Percentiles rank a stretch among this genome's conserved stretches.
phyloP scores from a whole-genome alignment of 1,140 invertebrate species.

The Saccostrea cuccullata region DNA sequence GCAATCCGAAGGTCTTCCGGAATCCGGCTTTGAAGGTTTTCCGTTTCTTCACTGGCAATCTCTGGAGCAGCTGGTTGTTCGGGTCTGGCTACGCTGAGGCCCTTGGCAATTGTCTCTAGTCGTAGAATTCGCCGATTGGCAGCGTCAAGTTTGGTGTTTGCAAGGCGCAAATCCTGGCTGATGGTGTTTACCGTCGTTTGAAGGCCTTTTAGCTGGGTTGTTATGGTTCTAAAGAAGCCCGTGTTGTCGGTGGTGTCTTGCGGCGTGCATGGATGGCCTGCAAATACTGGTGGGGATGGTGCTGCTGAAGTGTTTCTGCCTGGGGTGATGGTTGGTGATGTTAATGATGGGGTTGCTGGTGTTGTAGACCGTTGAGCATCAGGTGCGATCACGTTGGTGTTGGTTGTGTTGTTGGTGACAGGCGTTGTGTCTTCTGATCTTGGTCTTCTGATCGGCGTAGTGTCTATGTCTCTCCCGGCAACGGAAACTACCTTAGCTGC shows the following conservation, averaged over 20 bases:
- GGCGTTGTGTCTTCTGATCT: too few species aligned
- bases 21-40: neutral
- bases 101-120: neutral
- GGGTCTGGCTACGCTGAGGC: too few species aligned
- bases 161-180: neutral
- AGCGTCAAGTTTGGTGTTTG: neutral
- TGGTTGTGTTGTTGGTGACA: too few species aligned
- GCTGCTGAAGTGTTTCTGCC: neutral
- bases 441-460: too few species aligned
- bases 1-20: neutral
- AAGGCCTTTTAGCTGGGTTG: neutral
- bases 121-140: neutral
- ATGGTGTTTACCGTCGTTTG: neutral
- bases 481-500: too few species aligned
- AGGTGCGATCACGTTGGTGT: too few species aligned
- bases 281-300: neutral
- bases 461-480: too few species aligned
- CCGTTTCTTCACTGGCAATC: neutral
- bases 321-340: too few species aligned
- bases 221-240: neutral
- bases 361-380: too few species aligned
- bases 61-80: neutral
- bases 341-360: too few species aligned
- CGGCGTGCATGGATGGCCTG: neutral
- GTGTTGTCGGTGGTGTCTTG: neutral